phyloP scores from a whole-genome alignment of 1,140 invertebrate species.

The Camponotus pennsylvanicus region DNA sequence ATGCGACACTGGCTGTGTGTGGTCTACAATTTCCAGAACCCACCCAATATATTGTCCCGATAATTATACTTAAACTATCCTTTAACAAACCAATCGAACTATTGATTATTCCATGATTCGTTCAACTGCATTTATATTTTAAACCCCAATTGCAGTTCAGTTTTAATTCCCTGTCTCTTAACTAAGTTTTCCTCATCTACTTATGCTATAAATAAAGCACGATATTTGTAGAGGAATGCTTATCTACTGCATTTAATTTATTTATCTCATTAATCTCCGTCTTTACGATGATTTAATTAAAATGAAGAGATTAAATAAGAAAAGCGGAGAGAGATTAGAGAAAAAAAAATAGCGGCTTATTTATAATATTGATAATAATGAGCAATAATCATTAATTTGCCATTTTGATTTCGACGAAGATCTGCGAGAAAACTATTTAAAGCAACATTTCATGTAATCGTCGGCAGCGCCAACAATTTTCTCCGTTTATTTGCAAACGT shows the following conservation, averaged over 20 bases:
- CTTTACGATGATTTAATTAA: background rate
- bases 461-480: background rate
- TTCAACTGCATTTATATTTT: background rate
- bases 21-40: slow-evolving; percentile 64
- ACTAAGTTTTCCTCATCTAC: background rate
- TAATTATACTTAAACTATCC: slow-evolving; percentile 63
- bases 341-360: too few relatives aligned
- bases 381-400: background rate
- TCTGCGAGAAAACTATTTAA: slow-evolving; percentile 11
- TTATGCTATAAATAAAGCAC: background rate
- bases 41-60: slow-evolving; percentile 58
- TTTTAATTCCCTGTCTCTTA: background rate
- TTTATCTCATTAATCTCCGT: background rate
- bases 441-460: slow-evolving; percentile 14
- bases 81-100: slow-evolving; percentile 38
- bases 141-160: background rate
- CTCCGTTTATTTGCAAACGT: slow-evolving; percentile 4
- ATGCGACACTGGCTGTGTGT: slow-evolving; percentile 37
- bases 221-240: background rate
- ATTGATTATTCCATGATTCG: slow-evolving; percentile 18
- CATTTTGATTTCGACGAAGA: background rate
- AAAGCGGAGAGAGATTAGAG: too few relatives aligned
- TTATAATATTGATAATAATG: too few relatives aligned
- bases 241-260: background rate
- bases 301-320: too few relatives aligned